Evolutionary conservation across 2,888 invertebrate genomes (phyloP).

Genomic region (Panzeria rudis): DNA sequence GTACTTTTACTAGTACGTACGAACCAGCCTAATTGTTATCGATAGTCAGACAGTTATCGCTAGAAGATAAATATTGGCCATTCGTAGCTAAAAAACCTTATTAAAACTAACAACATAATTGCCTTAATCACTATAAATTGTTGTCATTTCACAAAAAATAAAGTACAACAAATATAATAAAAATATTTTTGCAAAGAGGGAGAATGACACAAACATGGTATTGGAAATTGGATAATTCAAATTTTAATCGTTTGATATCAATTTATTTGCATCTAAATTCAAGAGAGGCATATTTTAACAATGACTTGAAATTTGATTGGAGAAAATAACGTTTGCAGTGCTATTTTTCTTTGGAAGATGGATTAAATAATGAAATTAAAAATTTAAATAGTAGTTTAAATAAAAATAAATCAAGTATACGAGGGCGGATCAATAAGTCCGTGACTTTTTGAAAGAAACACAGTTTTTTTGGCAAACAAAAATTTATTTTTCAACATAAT

Average conservation of each 20-base stretch:
- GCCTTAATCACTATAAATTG: slow-evolving; percentile 61
- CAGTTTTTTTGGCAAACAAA: too few species aligned
- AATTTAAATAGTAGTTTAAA: slow-evolving; percentile 1
- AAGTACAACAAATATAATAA: neutral
- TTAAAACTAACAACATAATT: slow-evolving; percentile 65
- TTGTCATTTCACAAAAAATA: slow-evolving; percentile 28
- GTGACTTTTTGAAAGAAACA: too few species aligned
- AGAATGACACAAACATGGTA: neutral
- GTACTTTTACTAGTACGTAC: neutral
- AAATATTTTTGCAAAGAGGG: neutral
- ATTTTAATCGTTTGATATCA: slow-evolving; percentile 60
- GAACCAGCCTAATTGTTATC: slow-evolving; percentile 3
- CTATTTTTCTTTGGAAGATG: neutral
- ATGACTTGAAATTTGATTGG: slow-evolving; percentile 20
- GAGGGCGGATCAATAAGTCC: too few species aligned
- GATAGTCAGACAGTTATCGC: slow-evolving; percentile 17
- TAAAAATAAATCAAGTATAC: too few species aligned
- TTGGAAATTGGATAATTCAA: slow-evolving; percentile 43
- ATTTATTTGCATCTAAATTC: slow-evolving; percentile 28
- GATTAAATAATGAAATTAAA: slow-evolving; percentile 8
- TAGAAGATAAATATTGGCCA: neutral
- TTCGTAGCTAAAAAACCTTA: slow-evolving; percentile 3
- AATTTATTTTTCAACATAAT: too few species aligned
- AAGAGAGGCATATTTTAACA: slow-evolving; percentile 21
- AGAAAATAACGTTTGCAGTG: neutral